These are phyloP conservation scores for Zaprionus lineosus DNA, from an alignment of 2,888 invertebrate genomes.

Conservation along the genomic window DNA sequence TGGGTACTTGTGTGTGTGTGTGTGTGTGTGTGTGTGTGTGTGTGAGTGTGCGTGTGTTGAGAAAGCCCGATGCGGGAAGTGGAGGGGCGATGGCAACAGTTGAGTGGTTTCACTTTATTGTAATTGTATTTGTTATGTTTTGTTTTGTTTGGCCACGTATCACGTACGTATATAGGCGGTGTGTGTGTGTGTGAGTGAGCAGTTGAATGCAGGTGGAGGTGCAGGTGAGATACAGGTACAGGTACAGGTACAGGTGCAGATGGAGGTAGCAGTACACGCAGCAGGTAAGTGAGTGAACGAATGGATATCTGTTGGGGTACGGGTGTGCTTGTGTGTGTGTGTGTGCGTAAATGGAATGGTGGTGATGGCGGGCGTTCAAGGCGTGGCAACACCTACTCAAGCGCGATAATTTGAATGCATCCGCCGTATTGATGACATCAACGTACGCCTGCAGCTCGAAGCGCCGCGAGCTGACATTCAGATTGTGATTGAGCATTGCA, in stretches of 20 bases:
- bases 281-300: too few species aligned
- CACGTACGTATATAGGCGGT: too few species aligned
- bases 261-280: too few species aligned
- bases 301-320: neutral
- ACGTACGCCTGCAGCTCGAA: slow-evolving; percentile 94
- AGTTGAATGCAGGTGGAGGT: neutral
- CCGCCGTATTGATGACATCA: slow-evolving; percentile 95
- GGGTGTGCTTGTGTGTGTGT: slow-evolving; percentile 6
- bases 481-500: slow-evolving; percentile 93
- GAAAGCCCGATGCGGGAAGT: neutral
- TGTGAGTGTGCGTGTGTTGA: neutral
- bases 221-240: too few species aligned
- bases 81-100: slow-evolving; percentile 7
- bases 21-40: too few species aligned
- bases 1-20: slow-evolving; percentile 1
- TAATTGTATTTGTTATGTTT: slow-evolving; percentile 23
- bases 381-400: slow-evolving; percentile 87
- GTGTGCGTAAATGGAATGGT: neutral
- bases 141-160: slow-evolving; percentile 10
- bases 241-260: too few species aligned
- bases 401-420: slow-evolving; percentile 95
- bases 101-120: slow-evolving; percentile 45
- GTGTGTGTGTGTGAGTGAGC: neutral
- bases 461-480: slow-evolving; percentile 90
- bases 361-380: neutral